These are phyloP conservation scores for Proales similis DNA, from an alignment of 1,140 invertebrate species.

Conservation along the genomic window DNA sequence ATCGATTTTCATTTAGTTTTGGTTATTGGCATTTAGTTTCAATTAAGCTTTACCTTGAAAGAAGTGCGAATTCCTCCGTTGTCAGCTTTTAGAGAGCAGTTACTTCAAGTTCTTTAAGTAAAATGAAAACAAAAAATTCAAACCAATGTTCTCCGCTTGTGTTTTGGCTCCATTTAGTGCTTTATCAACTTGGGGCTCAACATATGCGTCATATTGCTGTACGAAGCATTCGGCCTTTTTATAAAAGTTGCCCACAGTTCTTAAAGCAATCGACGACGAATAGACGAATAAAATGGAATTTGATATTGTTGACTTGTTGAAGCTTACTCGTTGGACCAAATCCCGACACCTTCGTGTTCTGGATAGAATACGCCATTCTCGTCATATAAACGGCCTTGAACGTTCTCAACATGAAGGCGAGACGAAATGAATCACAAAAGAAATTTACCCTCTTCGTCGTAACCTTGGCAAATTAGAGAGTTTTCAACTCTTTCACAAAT, in stretches of 20 bases:
- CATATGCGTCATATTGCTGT: slow-evolving; percentile 18
- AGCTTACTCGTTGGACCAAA: slow-evolving; percentile 33
- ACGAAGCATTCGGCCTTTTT: slow-evolving; percentile 12
- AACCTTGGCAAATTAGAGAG: no score
- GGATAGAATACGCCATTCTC: slow-evolving; percentile 35
- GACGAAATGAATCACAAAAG: no score
- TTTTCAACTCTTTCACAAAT: background rate
- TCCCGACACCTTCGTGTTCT: slow-evolving; percentile 5
- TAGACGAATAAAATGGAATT: background rate
- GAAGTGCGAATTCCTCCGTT: slow-evolving; percentile 55
- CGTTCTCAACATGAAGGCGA: no score
- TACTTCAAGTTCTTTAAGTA: no score
- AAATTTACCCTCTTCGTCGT: no score
- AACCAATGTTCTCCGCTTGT: slow-evolving; percentile 57
- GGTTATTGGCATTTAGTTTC: slow-evolving; percentile 49
- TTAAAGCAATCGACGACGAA: background rate
- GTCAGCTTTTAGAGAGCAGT: no score
- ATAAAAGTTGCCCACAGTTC: slow-evolving; percentile 16
- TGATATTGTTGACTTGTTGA: no score
- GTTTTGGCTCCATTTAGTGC: slow-evolving; percentile 53
- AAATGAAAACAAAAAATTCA: no score
- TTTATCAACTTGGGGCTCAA: slow-evolving; percentile 23
- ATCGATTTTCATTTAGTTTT: slow-evolving; percentile 57
- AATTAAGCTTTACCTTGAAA: slow-evolving; percentile 44
- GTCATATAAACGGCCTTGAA: slow-evolving; percentile 19